A percentile compares a stretch with the other conserved stretches of the same genome.
Evolutionary conservation across 2,888 invertebrate species (phyloP).

Genomic region (Hypomecis atomaria): DNA sequence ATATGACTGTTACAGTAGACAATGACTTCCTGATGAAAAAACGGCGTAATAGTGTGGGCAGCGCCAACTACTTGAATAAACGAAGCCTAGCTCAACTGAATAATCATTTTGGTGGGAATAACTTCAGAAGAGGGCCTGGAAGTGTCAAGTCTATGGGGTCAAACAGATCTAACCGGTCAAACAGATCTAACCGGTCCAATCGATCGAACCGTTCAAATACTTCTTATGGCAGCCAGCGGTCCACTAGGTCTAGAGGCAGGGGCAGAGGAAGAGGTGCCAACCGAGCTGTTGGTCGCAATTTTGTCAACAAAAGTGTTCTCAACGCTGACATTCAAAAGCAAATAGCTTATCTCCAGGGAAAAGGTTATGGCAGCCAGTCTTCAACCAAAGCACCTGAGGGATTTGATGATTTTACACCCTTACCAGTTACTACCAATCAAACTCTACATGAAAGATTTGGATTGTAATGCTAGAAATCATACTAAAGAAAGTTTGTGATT

Average conservation of each 20-base stretch:
- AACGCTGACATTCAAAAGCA: constrained; percentile 76
- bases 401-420: constrained; percentile 66
- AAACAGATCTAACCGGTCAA: constrained; percentile 66
- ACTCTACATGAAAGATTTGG: constrained; percentile 80
- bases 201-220: constrained; percentile 64
- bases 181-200: constrained; percentile 62
- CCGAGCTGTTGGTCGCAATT: constrained; percentile 69
- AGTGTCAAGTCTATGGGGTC: constrained; percentile 78
- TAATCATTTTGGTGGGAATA: constrained; percentile 68
- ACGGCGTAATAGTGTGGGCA: constrained; percentile 76
- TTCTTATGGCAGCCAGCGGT: constrained; percentile 63
- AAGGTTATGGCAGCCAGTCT: constrained; percentile 52
- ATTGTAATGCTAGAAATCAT: constrained; percentile 22
- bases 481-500: constrained; percentile 29
- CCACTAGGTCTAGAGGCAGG: constrained; percentile 63
- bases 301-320: constrained; percentile 71
- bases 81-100: constrained; percentile 73
- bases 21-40: constrained; percentile 73
- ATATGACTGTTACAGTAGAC: constrained; percentile 76
- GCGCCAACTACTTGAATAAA: constrained; percentile 69
- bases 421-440: constrained; percentile 71
- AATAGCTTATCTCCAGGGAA: constrained; percentile 78
- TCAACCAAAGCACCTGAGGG: constrained; percentile 56
- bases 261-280: constrained; percentile 58
- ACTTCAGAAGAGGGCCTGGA: constrained; percentile 68